Percentiles rank a stretch among this genome's conserved stretches.
Evolutionary conservation across 53 echinoderm and acorn worm genomes (phyloP).

Genomic region (Henricia sp.): DNA sequence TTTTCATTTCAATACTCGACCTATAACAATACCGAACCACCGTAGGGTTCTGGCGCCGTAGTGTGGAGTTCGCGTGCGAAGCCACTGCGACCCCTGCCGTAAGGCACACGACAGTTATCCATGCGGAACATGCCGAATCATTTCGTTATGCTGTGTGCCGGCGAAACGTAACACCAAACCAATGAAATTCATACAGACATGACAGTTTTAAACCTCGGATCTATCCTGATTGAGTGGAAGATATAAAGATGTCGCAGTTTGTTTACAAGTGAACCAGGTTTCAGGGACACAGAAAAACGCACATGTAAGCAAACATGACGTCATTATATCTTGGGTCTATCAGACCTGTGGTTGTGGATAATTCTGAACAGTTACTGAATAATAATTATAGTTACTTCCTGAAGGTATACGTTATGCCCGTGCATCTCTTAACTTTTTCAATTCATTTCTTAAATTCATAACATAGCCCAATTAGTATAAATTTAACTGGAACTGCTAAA

Average conservation of each 20-base stretch:
- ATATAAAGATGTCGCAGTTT: background rate
- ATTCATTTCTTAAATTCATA: too few relatives aligned
- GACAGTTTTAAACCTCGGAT: background rate
- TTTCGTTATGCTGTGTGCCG: background rate
- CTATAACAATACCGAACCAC: conserved; percentile 34
- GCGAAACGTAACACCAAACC: background rate
- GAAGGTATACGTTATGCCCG: too few relatives aligned
- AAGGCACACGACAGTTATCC: conserved; percentile 37
- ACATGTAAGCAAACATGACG: background rate
- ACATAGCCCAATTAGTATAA: too few relatives aligned
- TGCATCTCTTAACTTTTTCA: too few relatives aligned
- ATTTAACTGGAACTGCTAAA: too few relatives aligned
- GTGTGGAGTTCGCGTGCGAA: conserved; percentile 44
- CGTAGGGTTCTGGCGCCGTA: conserved; percentile 38
- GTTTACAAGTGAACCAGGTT: background rate
- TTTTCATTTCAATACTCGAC: background rate
- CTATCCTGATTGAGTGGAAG: background rate
- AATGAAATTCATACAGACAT: background rate
- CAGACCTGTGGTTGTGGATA: too few relatives aligned
- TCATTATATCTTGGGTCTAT: too few relatives aligned
- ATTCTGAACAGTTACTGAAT: too few relatives aligned
- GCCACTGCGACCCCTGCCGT: conserved; percentile 4
- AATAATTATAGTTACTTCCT: too few relatives aligned
- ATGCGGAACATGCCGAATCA: background rate
- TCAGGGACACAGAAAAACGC: background rate